A percentile compares a stretch with the other conserved stretches of the same genome.
Evolutionary conservation across 2,113 vertebrate genomes (phyloP).

Genomic region (Eulemur rufifrons): DNA sequence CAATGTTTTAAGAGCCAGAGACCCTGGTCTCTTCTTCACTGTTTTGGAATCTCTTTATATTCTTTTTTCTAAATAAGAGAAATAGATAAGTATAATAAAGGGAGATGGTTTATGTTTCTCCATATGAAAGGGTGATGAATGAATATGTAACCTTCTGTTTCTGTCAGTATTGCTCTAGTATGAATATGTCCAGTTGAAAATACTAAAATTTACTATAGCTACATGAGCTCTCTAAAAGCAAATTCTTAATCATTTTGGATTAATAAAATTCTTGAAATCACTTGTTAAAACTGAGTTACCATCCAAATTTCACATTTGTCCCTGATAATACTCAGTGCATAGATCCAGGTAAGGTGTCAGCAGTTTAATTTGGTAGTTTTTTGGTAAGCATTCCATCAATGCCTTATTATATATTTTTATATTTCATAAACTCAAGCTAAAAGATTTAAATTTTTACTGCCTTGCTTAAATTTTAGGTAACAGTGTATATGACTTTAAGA

Average conservation of each 20-base stretch:
- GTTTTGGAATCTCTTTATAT: not conserved
- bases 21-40: not conserved
- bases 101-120: not conserved
- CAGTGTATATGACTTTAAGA: not conserved
- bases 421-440: not conserved
- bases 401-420: not conserved
- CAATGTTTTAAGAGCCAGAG: not conserved
- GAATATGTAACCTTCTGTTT: not conserved
- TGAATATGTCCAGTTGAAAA: not conserved
- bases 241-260: conserved; percentile 14
- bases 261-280: not conserved
- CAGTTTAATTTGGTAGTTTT: not conserved
- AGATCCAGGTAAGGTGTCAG: not conserved
- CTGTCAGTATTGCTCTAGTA: not conserved
- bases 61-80: conserved; percentile 26
- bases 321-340: not conserved
- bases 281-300: conserved; percentile 12
- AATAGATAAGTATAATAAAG: not conserved
- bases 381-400: not conserved
- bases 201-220: not conserved
- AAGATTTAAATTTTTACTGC: not conserved
- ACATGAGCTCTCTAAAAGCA: not conserved
- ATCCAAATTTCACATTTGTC: not conserved
- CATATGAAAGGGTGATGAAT: not conserved
- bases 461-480: conserved; percentile 19